Evolutionary conservation across 2,888 invertebrate species (phyloP), one percentile per base, ranked within the genome.

Genomic region (Chloroclystis v-ata): DNA sequence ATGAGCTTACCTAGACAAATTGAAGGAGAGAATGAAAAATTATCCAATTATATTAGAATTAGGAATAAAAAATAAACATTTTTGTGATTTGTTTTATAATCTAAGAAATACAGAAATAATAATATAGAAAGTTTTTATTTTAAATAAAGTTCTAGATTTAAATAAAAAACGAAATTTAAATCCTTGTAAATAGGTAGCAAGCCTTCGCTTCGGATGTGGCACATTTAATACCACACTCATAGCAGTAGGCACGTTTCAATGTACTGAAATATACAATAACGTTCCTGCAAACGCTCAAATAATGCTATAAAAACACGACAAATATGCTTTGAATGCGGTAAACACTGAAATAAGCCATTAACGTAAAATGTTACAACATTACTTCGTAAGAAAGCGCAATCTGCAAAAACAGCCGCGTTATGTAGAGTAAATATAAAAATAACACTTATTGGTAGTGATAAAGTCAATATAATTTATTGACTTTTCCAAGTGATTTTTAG

Each of bases 261-360:
- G 43, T 29, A 38, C 28, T 39, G 42, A 49, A 52, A 56, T 51
- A 57, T 49, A 54, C 47, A 45, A 39, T 40, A 33, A 39, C 28
- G 47, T 47, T 35, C 29, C 43, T 35, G 16, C 29, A 42, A 35
- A 30, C 39, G 43, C 28, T 48, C 43, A 41, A 43, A 37, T 40
- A 37, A 14, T 37, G 13, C 40, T 38, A 37, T 47, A 44, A 37
- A 26, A 33, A 43, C 39, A 28, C 28, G 33, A 20, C 43, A 48
- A 47, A 28, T 43, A 33, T 43, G 14, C 30, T 43, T 41, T 28
- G 40, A 37, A 37, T 43, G 14, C 20, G 13, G 42, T 33, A 26
- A 10, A 35, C 35, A 16, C 35, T 1, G 16, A 20, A 35, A 35
- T n/a, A 35, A 35, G 32, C 14, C 14, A 6, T 10, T 7, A 10